phyloP scores from a whole-genome alignment of 1,140 invertebrate genomes.

The Sycophaga agraensis region DNA sequence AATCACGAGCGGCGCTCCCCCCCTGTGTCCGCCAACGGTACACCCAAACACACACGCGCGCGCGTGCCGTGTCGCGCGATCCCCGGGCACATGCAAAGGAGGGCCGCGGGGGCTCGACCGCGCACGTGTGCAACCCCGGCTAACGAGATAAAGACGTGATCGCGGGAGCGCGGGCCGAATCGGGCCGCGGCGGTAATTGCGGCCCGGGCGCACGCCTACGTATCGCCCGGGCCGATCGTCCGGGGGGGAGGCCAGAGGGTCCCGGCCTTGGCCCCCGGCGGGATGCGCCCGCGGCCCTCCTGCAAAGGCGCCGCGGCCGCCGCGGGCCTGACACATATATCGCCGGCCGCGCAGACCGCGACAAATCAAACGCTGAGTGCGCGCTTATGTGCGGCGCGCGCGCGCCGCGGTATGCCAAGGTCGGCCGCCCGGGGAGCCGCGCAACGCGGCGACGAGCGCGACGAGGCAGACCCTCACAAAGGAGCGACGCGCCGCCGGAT shows the following conservation, averaged over 20 bases:
- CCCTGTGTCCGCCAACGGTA: neutral
- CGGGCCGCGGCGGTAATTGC: too few species aligned
- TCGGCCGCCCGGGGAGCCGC: too few species aligned
- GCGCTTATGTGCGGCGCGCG: constrained; percentile 19
- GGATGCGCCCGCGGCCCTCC: too few species aligned
- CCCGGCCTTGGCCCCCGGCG: too few species aligned
- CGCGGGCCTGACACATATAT: neutral
- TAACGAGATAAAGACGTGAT: too few species aligned
- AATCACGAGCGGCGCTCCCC: neutral
- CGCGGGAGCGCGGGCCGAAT: too few species aligned
- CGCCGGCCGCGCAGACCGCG: neutral
- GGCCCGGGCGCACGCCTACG: too few species aligned
- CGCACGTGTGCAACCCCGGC: too few species aligned
- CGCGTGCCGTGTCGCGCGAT: neutral
- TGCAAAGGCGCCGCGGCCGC: too few species aligned
- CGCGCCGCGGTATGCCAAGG: constrained; percentile 31
- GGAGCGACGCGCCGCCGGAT: neutral
- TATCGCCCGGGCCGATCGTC: too few species aligned
- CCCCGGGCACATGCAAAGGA: neutral
- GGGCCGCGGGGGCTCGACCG: neutral
- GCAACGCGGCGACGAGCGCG: too few species aligned
- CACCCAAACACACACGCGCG: neutral
- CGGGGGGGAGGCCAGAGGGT: too few species aligned
- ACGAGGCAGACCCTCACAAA: neutral
- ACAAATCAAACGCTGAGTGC: constrained; percentile 31